Conservation (phyloP, 2,888 invertebrate species). For the Orthosia cruda region DNA sequence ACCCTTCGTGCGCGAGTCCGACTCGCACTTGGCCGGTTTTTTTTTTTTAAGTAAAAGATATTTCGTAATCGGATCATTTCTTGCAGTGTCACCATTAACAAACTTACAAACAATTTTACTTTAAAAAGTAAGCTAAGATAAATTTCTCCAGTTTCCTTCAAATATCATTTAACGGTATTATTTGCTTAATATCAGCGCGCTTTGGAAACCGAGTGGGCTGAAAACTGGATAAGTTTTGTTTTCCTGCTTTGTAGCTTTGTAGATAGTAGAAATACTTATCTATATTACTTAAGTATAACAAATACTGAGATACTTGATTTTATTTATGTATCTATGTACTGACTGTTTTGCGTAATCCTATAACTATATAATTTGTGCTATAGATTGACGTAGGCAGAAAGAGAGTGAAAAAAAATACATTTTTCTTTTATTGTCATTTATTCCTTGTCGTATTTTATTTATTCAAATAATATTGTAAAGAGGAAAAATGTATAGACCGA, state of each 20-base stretch:
- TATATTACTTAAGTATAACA: conserved; percentile 30
- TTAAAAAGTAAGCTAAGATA: not conserved
- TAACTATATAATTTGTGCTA: not conserved
- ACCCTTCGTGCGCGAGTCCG: too few relatives aligned
- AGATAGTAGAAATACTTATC: conserved; percentile 37
- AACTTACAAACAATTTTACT: not conserved
- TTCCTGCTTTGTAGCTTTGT: conserved; percentile 57
- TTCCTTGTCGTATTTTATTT: too few relatives aligned
- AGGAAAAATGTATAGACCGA: too few relatives aligned
- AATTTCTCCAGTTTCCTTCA: conserved; percentile 2
- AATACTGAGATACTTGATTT: conserved; percentile 16
- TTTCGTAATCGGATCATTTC: not conserved
- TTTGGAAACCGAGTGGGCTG: conserved; percentile 50
- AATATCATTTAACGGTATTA: conserved; percentile 29
- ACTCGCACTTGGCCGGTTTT: too few relatives aligned
- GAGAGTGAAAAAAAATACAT: too few relatives aligned
- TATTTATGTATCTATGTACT: conserved; percentile 20
- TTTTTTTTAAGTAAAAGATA: too few relatives aligned
- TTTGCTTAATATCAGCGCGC: conserved; percentile 21
- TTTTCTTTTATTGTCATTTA: too few relatives aligned
- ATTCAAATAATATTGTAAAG: too few relatives aligned
- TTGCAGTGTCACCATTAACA: too few relatives aligned
- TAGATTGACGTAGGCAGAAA: not conserved
- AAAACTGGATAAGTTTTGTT: conserved; percentile 55
- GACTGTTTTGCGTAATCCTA: conserved; percentile 6